A percentile compares a stretch with the other conserved stretches of the same genome.
Evolutionary conservation across 2,113 vertebrate species (phyloP).

Genomic region (Sphyrna mokarran): DNA sequence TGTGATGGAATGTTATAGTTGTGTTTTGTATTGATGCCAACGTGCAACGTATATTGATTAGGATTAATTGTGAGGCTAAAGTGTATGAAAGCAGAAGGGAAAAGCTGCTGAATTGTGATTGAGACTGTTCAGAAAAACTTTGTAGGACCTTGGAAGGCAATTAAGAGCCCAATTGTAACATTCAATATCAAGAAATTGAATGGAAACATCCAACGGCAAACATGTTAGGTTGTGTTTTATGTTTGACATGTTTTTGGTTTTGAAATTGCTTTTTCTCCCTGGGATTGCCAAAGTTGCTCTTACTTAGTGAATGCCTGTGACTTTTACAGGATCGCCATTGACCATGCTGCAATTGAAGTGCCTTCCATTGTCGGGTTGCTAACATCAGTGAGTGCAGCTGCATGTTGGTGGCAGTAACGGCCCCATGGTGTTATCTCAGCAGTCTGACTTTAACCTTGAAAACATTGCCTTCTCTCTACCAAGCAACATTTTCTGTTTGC

Average conservation of each 20-base stretch:
- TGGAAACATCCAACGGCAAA: neutral
- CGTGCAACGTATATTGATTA: neutral
- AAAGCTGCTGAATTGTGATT: neutral
- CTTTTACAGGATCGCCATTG: neutral
- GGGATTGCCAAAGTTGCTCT: neutral
- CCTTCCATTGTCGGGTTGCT: neutral
- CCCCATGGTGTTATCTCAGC: neutral
- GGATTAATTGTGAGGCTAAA: neutral
- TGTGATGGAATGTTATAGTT: neutral
- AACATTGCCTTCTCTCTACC: too few species aligned
- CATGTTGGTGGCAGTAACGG: neutral
- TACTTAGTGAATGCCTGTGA: neutral
- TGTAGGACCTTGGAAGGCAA: neutral
- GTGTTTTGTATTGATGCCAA: neutral
- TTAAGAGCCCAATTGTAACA: neutral
- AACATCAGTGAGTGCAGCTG: neutral
- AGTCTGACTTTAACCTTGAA: neutral
- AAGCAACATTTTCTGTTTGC: neutral
- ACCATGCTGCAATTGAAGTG: neutral
- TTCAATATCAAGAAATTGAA: neutral
- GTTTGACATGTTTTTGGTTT: neutral
- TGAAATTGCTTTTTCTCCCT: neutral
- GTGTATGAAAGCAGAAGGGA: neutral
- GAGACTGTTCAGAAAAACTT: neutral
- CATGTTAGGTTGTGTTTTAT: neutral